Conservation (phyloP, 2,888 invertebrate species). For the Fissipunctia ypsillon region DNA sequence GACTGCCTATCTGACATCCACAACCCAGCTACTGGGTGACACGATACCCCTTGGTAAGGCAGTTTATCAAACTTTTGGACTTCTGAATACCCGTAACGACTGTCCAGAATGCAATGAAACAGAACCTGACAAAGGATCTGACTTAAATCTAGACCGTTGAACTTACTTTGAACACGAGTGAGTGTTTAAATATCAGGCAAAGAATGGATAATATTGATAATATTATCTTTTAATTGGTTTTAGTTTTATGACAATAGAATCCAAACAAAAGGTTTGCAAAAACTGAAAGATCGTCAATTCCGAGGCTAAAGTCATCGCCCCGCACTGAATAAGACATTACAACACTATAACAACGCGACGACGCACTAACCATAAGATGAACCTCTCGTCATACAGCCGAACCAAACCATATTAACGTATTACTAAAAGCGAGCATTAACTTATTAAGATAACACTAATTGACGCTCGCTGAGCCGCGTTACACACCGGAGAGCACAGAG, state of each 20-base stretch:
- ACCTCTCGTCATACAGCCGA: conserved; percentile 10
- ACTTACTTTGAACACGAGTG: too few relatives aligned
- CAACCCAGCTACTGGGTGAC: too few relatives aligned
- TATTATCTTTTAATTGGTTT: neutral
- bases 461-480: conserved; percentile 20
- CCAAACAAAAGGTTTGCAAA: neutral
- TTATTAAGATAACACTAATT: conserved; percentile 33
- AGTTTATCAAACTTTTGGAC: too few relatives aligned
- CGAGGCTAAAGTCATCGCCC: conserved; percentile 1
- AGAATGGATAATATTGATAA: too few relatives aligned
- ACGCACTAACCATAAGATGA: neutral
- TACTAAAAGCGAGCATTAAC: conserved; percentile 32
- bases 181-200: too few relatives aligned
- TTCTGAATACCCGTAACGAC: too few relatives aligned
- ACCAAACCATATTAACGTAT: conserved; percentile 26
- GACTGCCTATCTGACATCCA: too few relatives aligned
- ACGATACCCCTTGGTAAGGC: too few relatives aligned
- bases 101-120: too few relatives aligned
- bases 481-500: conserved; percentile 28
- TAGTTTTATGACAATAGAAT: neutral
- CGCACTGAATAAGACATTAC: conserved; percentile 1
- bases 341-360: neutral
- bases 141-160: too few relatives aligned
- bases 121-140: too few relatives aligned
- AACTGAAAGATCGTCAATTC: neutral